phyloP scores from a whole-genome alignment of 2,797 vertebrate genomes.

The Sebastes reedi region DNA sequence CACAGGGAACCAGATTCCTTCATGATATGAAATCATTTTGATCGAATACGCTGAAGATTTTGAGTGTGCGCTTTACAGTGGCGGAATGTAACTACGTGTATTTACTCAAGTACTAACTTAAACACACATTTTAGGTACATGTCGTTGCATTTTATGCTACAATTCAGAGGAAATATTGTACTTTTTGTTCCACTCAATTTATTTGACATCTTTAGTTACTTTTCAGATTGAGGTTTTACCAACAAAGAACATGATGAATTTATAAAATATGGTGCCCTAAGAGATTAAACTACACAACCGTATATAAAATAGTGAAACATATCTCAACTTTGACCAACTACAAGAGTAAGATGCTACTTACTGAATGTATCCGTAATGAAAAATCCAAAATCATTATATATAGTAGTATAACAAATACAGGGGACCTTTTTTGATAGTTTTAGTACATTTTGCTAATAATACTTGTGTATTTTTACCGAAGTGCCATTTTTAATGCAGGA shows the following conservation, averaged over 20 bases:
- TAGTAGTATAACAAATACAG: background rate
- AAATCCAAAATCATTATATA: background rate
- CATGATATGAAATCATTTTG: background rate
- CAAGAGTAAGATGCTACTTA: background rate
- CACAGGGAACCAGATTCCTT: background rate
- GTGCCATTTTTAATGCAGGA: background rate
- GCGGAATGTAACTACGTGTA: background rate
- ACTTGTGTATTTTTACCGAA: background rate
- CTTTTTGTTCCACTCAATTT: background rate
- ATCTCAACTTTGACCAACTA: background rate
- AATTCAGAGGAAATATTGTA: background rate
- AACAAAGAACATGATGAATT: background rate
- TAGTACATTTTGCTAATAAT: background rate
- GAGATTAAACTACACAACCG: background rate
- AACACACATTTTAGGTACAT: background rate
- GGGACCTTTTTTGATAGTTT: background rate
- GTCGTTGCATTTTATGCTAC: background rate
- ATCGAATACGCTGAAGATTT: background rate
- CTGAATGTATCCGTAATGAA: background rate
- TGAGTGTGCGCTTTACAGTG: background rate
- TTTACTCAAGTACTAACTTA: background rate
- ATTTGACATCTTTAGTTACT: background rate
- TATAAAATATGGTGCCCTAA: background rate
- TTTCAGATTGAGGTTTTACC: background rate
- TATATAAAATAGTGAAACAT: background rate